Evolutionary conservation across 2,113 vertebrate genomes (phyloP).

Genomic region (Scatophagus argus): DNA sequence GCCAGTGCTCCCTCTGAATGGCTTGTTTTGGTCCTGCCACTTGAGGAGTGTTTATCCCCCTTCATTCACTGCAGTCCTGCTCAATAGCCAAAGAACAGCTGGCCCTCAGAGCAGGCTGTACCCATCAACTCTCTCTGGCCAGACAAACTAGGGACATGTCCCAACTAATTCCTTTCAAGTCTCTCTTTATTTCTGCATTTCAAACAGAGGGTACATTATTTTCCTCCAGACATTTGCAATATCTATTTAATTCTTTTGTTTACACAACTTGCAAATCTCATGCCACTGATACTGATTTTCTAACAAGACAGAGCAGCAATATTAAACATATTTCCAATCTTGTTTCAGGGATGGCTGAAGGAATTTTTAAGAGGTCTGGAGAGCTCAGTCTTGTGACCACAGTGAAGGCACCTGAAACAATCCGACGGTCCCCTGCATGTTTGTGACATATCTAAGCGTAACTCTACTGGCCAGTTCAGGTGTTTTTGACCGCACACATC

Average conservation of each 20-base stretch:
- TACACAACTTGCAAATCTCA: slow-evolving; percentile 10
- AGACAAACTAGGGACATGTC: slow-evolving; percentile 74
- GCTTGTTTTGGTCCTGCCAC: slow-evolving; percentile 82
- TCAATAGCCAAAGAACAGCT: slow-evolving; percentile 81
- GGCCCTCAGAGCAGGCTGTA: slow-evolving; percentile 75
- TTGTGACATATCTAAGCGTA: slow-evolving; percentile 24
- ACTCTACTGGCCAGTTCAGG: slow-evolving; percentile 33
- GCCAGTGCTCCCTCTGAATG: slow-evolving; percentile 76
- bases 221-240: slow-evolving; percentile 10
- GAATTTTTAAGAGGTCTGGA: slow-evolving; percentile 44
- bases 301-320: slow-evolving; percentile 22
- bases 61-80: slow-evolving; percentile 70
- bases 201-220: slow-evolving; percentile 21
- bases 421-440: slow-evolving; percentile 31
- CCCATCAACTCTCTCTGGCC: slow-evolving; percentile 73
- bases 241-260: slow-evolving; percentile 12
- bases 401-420: slow-evolving; percentile 33
- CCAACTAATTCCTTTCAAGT: slow-evolving; percentile 73
- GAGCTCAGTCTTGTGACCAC: slow-evolving; percentile 31
- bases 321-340: slow-evolving; percentile 20
- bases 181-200: slow-evolving; percentile 32
- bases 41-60: slow-evolving; percentile 81
- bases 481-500: slow-evolving; percentile 30
- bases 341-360: slow-evolving; percentile 1
- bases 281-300: not conserved